Percentiles rank a stretch among this genome's conserved stretches.
These are phyloP conservation scores for Falco berigora DNA, from an alignment of 2,797 vertebrate genomes.

Conservation along the genomic window DNA sequence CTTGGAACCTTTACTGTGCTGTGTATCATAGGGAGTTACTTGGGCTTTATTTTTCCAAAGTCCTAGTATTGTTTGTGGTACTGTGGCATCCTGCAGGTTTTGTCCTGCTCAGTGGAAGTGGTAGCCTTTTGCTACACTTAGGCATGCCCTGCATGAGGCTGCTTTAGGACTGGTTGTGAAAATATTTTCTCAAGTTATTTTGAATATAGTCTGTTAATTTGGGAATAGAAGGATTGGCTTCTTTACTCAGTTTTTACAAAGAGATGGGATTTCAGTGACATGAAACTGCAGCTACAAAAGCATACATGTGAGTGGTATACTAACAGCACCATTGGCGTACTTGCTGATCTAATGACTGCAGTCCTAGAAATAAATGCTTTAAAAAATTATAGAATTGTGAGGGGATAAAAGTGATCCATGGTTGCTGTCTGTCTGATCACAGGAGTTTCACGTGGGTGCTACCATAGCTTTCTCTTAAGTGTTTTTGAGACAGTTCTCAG, in stretches of 20 bases:
- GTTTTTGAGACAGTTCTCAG: no score
- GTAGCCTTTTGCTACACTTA: background rate
- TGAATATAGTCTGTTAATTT: background rate
- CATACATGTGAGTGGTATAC: background rate
- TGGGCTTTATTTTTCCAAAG: background rate
- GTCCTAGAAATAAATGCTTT: background rate
- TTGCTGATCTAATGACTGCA: background rate
- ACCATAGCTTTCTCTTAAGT: background rate
- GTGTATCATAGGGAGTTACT: background rate
- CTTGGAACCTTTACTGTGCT: background rate
- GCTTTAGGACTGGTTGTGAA: background rate
- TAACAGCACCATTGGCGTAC: background rate
- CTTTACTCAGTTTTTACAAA: background rate
- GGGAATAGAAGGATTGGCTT: background rate
- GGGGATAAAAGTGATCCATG: background rate
- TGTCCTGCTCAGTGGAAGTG: background rate
- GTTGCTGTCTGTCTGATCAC: background rate
- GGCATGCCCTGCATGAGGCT: background rate
- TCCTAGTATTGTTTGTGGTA: background rate
- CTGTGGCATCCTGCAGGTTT: background rate
- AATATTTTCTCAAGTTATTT: background rate
- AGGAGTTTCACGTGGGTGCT: background rate
- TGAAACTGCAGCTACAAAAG: background rate
- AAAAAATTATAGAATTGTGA: background rate
- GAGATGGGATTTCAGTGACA: background rate